Conservation (phyloP, 2,888 invertebrate species). For the Eupithecia subumbrata region DNA sequence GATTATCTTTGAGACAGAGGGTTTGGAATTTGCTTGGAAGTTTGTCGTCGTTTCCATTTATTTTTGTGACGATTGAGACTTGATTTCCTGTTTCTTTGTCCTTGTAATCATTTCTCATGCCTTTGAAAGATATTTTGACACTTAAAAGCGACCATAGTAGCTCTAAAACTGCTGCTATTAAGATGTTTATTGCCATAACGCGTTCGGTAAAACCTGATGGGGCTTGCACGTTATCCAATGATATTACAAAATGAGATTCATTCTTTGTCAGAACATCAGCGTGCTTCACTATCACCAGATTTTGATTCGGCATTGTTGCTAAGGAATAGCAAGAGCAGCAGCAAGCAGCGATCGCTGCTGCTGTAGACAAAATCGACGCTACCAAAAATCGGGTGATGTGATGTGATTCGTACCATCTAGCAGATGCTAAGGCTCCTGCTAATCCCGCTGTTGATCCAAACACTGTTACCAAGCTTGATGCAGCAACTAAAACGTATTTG, state of each 20-base stretch:
- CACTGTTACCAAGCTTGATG: constrained; percentile 7
- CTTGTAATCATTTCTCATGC: constrained; percentile 85
- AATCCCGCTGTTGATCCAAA: constrained; percentile 5
- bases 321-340: constrained; percentile 69
- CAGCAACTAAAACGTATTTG: constrained; percentile 11
- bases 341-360: constrained; percentile 69
- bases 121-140: constrained; percentile 83
- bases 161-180: constrained; percentile 84
- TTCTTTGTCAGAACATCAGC: constrained; percentile 66
- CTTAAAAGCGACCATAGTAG: constrained; percentile 85
- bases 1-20: neutral
- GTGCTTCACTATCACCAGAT: constrained; percentile 69
- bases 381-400: neutral
- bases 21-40: constrained; percentile 39
- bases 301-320: constrained; percentile 42
- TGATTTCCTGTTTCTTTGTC: constrained; percentile 78
- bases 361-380: constrained; percentile 9
- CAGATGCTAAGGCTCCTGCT: neutral
- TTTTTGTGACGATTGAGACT: constrained; percentile 81
- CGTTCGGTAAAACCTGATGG: constrained; percentile 71
- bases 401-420: constrained; percentile 2
- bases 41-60: constrained; percentile 82
- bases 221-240: constrained; percentile 57
- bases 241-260: constrained; percentile 71
- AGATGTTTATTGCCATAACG: constrained; percentile 83